Conservation (phyloP, 2,888 invertebrate species). For the Pandemis cinnamomeana region DNA sequence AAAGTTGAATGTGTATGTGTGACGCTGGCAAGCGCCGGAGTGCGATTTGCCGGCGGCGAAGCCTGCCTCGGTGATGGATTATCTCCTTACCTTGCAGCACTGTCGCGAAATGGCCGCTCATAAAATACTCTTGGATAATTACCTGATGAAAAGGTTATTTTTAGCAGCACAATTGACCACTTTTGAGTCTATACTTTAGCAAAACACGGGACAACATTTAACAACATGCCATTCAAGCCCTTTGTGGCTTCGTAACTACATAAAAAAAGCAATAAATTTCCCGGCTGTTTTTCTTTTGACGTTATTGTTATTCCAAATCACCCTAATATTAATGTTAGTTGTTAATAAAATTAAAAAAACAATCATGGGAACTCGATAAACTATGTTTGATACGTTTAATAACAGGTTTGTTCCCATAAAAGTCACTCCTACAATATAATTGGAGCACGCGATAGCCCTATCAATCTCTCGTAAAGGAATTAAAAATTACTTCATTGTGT, state of each 20-base stretch:
- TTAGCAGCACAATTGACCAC: not conserved
- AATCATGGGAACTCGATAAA: slow-evolving; percentile 61
- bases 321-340: slow-evolving; percentile 56
- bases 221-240: not conserved
- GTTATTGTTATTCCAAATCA: slow-evolving; percentile 38
- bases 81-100: not conserved
- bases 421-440: slow-evolving; percentile 57
- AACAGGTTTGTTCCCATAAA: slow-evolving; percentile 65
- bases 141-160: not conserved
- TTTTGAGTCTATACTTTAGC: not conserved
- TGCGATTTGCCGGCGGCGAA: slow-evolving; percentile 1
- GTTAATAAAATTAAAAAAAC: slow-evolving; percentile 58
- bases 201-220: not conserved
- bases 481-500: slow-evolving; percentile 61
- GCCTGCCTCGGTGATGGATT: slow-evolving; percentile 6
- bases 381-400: slow-evolving; percentile 49
- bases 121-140: not conserved
- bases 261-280: not conserved
- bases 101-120: slow-evolving; percentile 9
- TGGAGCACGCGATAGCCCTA: slow-evolving; percentile 73
- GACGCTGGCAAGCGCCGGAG: slow-evolving; percentile 9
- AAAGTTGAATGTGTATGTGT: slow-evolving; percentile 50
- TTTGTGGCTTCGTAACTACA: not conserved
- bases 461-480: slow-evolving; percentile 59
- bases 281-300: not conserved